phyloP scores from a whole-genome alignment of 2,113 vertebrate species.

The Trogon melanurus region DNA sequence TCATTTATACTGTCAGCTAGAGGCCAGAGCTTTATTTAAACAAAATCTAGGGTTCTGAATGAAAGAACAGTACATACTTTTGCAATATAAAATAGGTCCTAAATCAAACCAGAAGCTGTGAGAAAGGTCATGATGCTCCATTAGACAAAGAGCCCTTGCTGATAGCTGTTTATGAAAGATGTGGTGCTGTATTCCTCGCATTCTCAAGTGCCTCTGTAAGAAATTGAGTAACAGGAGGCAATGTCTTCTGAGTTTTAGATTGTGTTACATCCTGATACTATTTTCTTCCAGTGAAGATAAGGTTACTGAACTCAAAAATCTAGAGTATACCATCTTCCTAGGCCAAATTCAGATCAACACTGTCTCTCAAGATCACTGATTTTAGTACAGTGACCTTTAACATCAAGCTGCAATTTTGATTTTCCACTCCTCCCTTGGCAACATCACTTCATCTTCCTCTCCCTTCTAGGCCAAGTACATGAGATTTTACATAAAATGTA shows the following conservation, averaged over 20 bases:
- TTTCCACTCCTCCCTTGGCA: background rate
- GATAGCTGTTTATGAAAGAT: background rate
- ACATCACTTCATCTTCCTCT: background rate
- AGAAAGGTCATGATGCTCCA: background rate
- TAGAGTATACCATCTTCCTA: background rate
- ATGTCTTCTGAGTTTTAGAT: background rate
- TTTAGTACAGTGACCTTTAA: background rate
- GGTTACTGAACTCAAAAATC: background rate
- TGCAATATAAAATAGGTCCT: background rate
- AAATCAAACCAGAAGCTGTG: background rate
- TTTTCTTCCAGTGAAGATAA: background rate
- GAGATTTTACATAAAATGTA: background rate
- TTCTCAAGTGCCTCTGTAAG: background rate
- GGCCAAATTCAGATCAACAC: background rate
- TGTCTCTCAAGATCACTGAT: background rate
- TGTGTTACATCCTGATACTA: background rate
- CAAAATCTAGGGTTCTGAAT: background rate
- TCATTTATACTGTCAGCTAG: slow-evolving; percentile 29
- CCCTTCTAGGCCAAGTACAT: background rate
- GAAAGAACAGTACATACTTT: background rate
- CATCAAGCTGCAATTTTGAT: background rate
- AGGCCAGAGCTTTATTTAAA: slow-evolving; percentile 33
- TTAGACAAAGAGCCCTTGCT: background rate
- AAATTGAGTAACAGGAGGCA: background rate
- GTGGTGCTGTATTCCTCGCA: background rate